Evolutionary conservation across 2,888 invertebrate species (phyloP).

Genomic region (Acleris holmiana): DNA sequence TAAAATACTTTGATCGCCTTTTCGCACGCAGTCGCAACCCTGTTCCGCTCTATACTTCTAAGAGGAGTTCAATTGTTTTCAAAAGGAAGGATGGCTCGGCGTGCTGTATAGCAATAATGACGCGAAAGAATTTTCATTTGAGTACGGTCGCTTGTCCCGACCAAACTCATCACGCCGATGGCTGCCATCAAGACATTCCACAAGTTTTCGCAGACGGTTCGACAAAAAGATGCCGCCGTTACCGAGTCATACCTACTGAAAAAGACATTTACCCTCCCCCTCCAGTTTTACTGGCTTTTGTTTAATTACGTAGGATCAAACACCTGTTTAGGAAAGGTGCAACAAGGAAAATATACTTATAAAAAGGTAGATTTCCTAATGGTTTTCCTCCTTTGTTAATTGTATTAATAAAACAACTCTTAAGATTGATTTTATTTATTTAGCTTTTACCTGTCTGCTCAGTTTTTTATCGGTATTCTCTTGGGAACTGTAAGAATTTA

Average conservation of each 20-base stretch:
- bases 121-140: constrained; percentile 77
- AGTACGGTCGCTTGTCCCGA: constrained; percentile 58
- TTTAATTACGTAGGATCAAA: constrained; percentile 22
- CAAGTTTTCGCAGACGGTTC: constrained; percentile 66
- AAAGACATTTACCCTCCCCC: constrained; percentile 25
- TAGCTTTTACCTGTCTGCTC: too few species aligned
- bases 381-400: too few species aligned
- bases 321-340: background rate
- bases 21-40: constrained; percentile 10
- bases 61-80: constrained; percentile 43
- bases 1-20: constrained; percentile 19
- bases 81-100: constrained; percentile 49
- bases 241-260: constrained; percentile 46
- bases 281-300: constrained; percentile 21
- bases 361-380: background rate
- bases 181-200: constrained; percentile 72
- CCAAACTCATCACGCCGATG: constrained; percentile 56
- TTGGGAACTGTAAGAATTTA: too few species aligned
- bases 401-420: too few species aligned
- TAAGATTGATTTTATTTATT: too few species aligned
- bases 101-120: constrained; percentile 69
- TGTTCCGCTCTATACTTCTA: background rate
- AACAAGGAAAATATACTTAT: background rate
- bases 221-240: constrained; percentile 59
- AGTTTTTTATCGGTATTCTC: too few species aligned